A percentile compares a stretch with the other conserved stretches of the same genome.
Conservation (phyloP, 2,797 vertebrate genomes). For the Urophycis tenuis region DNA sequence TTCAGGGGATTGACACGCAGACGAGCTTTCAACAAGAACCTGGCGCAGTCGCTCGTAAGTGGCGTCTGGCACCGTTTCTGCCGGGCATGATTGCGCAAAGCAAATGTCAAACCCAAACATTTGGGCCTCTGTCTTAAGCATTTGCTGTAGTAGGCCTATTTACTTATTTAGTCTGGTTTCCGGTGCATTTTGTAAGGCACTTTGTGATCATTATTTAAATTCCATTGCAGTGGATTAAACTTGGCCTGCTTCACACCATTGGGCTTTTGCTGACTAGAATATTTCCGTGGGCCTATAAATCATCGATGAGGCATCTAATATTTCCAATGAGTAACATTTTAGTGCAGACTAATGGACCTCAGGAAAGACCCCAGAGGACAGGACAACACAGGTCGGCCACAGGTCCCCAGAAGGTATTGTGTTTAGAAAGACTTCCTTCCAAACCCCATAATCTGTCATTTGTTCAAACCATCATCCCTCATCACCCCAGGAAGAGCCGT, state of each 20-base stretch:
- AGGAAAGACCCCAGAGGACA: background rate
- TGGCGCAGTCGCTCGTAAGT: background rate
- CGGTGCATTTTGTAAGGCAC: background rate
- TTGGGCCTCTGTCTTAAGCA: background rate
- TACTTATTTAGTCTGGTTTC: background rate
- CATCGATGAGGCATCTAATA: background rate
- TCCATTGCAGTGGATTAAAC: background rate
- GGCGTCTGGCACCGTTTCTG: no score
- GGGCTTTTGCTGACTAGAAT: background rate
- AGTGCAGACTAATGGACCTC: background rate
- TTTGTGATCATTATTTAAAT: background rate
- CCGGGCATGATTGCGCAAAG: constrained; percentile 21
- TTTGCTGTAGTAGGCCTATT: background rate
- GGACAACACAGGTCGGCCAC: background rate
- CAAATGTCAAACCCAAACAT: background rate
- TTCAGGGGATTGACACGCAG: constrained; percentile 34
- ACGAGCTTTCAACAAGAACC: constrained; percentile 19
- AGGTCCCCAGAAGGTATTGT: background rate
- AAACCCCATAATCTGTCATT: constrained; percentile 51
- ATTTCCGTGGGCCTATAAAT: background rate
- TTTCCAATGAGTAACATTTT: background rate
- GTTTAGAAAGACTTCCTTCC: background rate
- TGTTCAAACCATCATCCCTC: constrained; percentile 45
- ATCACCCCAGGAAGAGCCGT: constrained; percentile 56
- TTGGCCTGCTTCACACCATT: background rate